Evolutionary conservation across 1,140 invertebrate genomes (phyloP).

Genomic region (Rhynchophorus ferrugineus): DNA sequence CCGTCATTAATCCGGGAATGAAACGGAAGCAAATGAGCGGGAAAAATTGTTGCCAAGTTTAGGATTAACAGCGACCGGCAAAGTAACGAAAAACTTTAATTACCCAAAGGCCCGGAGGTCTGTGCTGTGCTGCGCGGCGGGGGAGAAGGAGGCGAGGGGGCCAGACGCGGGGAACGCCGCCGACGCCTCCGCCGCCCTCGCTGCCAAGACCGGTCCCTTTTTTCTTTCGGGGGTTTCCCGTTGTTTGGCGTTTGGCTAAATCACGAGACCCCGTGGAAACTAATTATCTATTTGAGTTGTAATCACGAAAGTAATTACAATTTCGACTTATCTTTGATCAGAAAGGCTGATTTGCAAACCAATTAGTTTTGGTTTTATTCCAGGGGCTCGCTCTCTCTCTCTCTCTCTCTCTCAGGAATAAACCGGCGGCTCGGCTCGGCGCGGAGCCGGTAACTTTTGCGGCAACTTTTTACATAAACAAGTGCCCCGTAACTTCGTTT

Average conservation of each 20-base stretch:
- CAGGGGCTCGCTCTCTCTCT: slow-evolving; percentile 2
- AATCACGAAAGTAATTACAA: slow-evolving; percentile 28
- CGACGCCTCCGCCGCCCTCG: background rate
- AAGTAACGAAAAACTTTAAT: background rate
- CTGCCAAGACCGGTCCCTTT: background rate
- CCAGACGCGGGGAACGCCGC: too few relatives aligned
- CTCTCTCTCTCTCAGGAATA: too few relatives aligned
- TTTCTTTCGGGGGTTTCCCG: background rate
- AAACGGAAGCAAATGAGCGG: background rate
- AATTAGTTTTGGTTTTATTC: slow-evolving; percentile 22
- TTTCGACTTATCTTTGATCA: slow-evolving; percentile 27
- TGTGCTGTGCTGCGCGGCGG: too few relatives aligned
- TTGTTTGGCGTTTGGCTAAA: slow-evolving; percentile 2
- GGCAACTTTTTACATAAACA: too few relatives aligned
- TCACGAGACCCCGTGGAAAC: slow-evolving; percentile 10
- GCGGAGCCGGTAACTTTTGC: too few relatives aligned
- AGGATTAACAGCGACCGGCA: background rate
- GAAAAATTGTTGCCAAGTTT: background rate
- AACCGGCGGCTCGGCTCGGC: too few relatives aligned
- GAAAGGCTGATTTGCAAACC: slow-evolving; percentile 25
- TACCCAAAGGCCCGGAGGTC: too few relatives aligned
- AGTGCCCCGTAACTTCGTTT: too few relatives aligned
- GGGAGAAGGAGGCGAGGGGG: background rate
- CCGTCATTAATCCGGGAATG: too few relatives aligned
- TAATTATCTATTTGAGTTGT: slow-evolving; percentile 25